Percentiles rank a stretch among this genome's conserved stretches.
phyloP scores from a whole-genome alignment of 2,888 invertebrate genomes.

The Drosophila melanocephala region DNA sequence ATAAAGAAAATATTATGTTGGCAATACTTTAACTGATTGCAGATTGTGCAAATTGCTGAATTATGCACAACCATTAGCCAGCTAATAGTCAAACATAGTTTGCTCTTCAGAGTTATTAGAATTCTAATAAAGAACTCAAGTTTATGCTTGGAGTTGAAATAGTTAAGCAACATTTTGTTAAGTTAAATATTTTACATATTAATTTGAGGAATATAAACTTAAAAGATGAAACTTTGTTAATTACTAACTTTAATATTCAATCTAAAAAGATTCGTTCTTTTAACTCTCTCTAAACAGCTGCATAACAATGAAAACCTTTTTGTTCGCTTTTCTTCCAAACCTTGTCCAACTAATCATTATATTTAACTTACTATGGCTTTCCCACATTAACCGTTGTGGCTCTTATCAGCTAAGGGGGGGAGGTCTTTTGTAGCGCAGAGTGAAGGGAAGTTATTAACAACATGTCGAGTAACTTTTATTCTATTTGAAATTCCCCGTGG shows the following conservation, averaged over 20 bases:
- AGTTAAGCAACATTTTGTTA: background rate
- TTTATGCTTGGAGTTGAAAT: background rate
- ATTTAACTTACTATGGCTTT: background rate
- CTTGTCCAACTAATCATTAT: slow-evolving; percentile 5
- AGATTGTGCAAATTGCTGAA: slow-evolving; percentile 18
- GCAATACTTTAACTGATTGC: slow-evolving; percentile 7
- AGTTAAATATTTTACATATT: background rate
- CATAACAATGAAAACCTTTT: background rate
- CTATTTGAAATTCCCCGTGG: slow-evolving; percentile 66
- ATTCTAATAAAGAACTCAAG: background rate
- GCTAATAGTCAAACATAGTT: background rate
- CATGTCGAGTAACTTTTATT: slow-evolving; percentile 54
- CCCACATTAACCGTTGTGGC: slow-evolving; percentile 11
- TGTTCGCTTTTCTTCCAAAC: background rate
- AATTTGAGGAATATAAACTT: background rate
- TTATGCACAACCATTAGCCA: slow-evolving; percentile 7
- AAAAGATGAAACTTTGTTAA: background rate
- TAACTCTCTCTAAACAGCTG: background rate
- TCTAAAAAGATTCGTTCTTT: background rate
- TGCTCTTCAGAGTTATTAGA: background rate
- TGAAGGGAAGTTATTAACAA: slow-evolving; percentile 42
- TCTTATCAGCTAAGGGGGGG: slow-evolving; percentile 21
- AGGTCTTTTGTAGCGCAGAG: slow-evolving; percentile 11
- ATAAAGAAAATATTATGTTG: slow-evolving; percentile 32
- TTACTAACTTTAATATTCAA: background rate